phyloP scores from a whole-genome alignment of 2,797 vertebrate genomes.

The Ficedula albicollis region DNA sequence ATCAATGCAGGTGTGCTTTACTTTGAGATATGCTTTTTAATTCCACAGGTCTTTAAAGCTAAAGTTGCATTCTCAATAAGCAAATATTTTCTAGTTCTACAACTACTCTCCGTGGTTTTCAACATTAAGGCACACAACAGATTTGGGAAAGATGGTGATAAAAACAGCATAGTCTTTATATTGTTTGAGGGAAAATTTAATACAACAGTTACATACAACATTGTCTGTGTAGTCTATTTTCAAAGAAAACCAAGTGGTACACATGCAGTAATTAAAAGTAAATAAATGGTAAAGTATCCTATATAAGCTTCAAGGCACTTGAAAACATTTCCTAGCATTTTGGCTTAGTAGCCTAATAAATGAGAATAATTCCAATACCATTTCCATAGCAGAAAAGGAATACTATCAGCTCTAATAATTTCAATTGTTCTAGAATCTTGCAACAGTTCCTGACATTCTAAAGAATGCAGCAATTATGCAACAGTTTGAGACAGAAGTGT shows the following conservation, averaged over 20 bases:
- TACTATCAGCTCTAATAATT: neutral
- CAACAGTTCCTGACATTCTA: neutral
- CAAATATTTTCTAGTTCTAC: neutral
- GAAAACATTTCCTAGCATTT: neutral
- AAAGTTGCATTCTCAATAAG: neutral
- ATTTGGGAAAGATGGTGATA: neutral
- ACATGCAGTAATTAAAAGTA: neutral
- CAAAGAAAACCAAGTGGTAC: neutral
- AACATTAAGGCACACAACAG: neutral
- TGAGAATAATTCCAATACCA: neutral
- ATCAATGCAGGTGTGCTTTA: neutral
- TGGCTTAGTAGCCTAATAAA: neutral
- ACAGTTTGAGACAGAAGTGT: neutral
- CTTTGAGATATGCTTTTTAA: neutral
- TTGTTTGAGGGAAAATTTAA: neutral
- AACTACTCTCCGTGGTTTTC: neutral
- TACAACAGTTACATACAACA: neutral
- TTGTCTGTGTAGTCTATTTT: neutral
- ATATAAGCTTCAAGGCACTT: neutral
- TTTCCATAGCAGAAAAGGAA: neutral
- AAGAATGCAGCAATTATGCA: neutral
- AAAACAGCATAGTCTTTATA: neutral
- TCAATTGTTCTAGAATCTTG: neutral
- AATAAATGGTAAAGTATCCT: neutral
- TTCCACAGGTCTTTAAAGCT: neutral